Percentiles rank a stretch among this genome's conserved stretches.
Evolutionary conservation across 2,113 vertebrate genomes (phyloP).

Genomic region (Empidonax alnorum): DNA sequence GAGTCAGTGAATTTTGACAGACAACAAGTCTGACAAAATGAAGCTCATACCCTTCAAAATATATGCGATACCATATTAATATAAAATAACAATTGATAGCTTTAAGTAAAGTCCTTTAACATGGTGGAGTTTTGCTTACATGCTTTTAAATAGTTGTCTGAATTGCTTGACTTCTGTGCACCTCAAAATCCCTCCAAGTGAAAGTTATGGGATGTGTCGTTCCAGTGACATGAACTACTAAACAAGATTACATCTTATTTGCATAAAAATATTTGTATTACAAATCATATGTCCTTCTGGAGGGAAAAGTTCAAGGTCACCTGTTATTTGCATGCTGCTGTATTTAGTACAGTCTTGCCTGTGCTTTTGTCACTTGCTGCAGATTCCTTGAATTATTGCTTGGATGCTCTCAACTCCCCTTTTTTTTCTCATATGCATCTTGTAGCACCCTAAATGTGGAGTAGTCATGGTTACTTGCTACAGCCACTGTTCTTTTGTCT

Average conservation of each 20-base stretch:
- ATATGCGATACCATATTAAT: background rate
- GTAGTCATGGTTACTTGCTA: background rate
- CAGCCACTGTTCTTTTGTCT: background rate
- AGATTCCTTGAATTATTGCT: background rate
- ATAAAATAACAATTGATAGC: background rate
- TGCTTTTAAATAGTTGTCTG: background rate
- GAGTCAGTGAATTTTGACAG: background rate
- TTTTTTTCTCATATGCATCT: background rate
- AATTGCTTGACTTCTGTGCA: background rate
- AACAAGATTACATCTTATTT: background rate
- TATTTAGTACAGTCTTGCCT: background rate
- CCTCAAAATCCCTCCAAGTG: background rate
- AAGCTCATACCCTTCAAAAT: background rate
- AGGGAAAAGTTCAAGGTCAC: background rate
- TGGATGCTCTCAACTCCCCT: background rate
- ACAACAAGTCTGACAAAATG: background rate
- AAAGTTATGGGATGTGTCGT: rapidly evolving
- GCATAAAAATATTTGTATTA: background rate
- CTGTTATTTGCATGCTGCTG: background rate
- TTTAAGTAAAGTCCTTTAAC: background rate
- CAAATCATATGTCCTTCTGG: background rate
- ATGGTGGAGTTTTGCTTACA: background rate
- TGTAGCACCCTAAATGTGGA: rapidly evolving
- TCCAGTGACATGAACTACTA: background rate
- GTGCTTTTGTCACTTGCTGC: background rate